Conservation (phyloP, 2,888 invertebrate genomes). For the Morpho achilles region DNA sequence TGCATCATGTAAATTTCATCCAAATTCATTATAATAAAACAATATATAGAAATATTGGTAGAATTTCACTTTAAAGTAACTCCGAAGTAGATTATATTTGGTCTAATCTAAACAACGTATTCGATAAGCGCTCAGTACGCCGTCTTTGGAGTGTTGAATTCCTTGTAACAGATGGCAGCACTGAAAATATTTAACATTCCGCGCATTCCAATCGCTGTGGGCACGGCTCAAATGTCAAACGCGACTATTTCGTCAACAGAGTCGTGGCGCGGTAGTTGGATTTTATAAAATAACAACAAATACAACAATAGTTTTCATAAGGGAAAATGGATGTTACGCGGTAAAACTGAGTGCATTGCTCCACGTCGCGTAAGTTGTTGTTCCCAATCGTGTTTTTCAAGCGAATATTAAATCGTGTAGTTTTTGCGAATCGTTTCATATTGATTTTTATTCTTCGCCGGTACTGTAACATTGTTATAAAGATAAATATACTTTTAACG, state of each 20-base stretch:
- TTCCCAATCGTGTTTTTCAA: slow-evolving; percentile 52
- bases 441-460: slow-evolving; percentile 74
- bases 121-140: slow-evolving; percentile 47
- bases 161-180: slow-evolving; percentile 80
- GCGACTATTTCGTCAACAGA: slow-evolving; percentile 80
- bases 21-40: neutral
- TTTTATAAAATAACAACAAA: slow-evolving; percentile 76
- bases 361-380: slow-evolving; percentile 48
- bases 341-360: slow-evolving; percentile 56
- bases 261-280: slow-evolving; percentile 76
- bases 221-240: slow-evolving; percentile 87
- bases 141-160: slow-evolving; percentile 61
- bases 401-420: slow-evolving; percentile 38
- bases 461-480: slow-evolving; percentile 63
- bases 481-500: slow-evolving; percentile 44
- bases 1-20: slow-evolving; percentile 3
- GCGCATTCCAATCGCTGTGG: slow-evolving; percentile 81
- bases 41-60: neutral
- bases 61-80: neutral
- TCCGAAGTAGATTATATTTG: neutral
- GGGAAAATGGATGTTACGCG: slow-evolving; percentile 66
- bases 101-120: slow-evolving; percentile 21
- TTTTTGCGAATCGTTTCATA: slow-evolving; percentile 61
- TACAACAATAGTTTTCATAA: slow-evolving; percentile 59
- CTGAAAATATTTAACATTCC: slow-evolving; percentile 85